phyloP scores from a whole-genome alignment of 1,140 invertebrate species.

The Steinernema khuongi region DNA sequence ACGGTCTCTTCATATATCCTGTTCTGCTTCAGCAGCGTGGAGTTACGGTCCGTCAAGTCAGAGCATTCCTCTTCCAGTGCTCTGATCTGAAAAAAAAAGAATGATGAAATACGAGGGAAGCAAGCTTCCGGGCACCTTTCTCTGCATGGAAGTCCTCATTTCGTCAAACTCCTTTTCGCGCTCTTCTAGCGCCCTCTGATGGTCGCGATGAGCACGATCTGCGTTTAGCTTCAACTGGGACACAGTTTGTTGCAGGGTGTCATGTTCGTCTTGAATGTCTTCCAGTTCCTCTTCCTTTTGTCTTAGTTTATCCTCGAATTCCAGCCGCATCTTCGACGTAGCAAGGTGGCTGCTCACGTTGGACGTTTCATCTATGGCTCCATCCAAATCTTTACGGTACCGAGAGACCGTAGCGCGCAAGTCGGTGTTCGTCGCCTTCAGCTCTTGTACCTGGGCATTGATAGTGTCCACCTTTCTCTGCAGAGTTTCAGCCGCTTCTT shows the following conservation, averaged over 20 bases:
- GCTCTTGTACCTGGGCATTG: slow-evolving; percentile 16
- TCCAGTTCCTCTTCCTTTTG: slow-evolving; percentile 40
- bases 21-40: slow-evolving; percentile 29
- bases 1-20: slow-evolving; percentile 15
- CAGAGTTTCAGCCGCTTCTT: slow-evolving; percentile 16
- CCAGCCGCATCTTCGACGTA: slow-evolving; percentile 30
- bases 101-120: neutral
- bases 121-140: slow-evolving; percentile 22
- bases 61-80: slow-evolving; percentile 30
- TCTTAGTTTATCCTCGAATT: slow-evolving; percentile 24
- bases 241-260: slow-evolving; percentile 29
- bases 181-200: slow-evolving; percentile 19
- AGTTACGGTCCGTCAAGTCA: slow-evolving; percentile 22
- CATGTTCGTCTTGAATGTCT: slow-evolving; percentile 26
- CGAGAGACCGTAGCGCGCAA: neutral
- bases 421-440: neutral
- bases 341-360: neutral
- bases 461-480: slow-evolving; percentile 22
- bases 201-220: slow-evolving; percentile 21
- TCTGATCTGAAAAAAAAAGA: slow-evolving; percentile 14
- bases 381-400: neutral
- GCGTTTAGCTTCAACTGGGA: slow-evolving; percentile 29
- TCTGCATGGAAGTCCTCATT: slow-evolving; percentile 28
- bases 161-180: slow-evolving; percentile 35
- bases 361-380: slow-evolving; percentile 24